These are phyloP conservation scores for Austrofundulus limnaeus DNA, from an alignment of 2,113 vertebrate species.

Conservation along the genomic window DNA sequence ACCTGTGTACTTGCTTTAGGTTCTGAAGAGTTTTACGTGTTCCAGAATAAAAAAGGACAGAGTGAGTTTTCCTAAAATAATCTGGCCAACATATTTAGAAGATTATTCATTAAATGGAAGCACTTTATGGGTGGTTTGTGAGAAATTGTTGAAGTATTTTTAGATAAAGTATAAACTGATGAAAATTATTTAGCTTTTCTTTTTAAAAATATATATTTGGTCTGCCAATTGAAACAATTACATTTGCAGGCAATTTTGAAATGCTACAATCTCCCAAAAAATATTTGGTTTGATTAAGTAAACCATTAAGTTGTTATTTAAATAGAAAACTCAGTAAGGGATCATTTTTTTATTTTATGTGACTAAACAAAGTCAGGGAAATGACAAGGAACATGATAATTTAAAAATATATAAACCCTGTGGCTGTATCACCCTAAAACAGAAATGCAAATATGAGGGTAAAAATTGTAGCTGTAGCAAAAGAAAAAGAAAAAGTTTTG, in stretches of 20 bases:
- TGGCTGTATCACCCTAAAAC: conserved; percentile 10
- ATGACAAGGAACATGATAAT: not conserved
- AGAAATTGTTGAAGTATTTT: conserved; percentile 54
- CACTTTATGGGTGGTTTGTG: conserved; percentile 70
- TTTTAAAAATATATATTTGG: conserved; percentile 33
- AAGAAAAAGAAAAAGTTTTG: not conserved
- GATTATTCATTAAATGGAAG: conserved; percentile 60
- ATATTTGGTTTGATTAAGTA: conserved; percentile 9
- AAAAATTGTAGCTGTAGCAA: not conserved
- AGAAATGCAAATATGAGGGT: not conserved
- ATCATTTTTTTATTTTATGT: not conserved
- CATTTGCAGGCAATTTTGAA: conserved; percentile 35
- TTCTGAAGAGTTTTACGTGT: conserved; percentile 58
- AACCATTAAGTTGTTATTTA: conserved; percentile 10
- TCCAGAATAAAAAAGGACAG: conserved; percentile 41
- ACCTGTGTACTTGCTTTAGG: conserved; percentile 72
- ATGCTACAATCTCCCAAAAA: conserved; percentile 17
- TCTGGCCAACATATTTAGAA: conserved; percentile 48
- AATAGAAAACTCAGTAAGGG: not conserved
- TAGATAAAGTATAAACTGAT: conserved; percentile 43
- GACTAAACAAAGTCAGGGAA: conserved; percentile 10
- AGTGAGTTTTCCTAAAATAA: conserved; percentile 34
- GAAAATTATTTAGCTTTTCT: conserved; percentile 60
- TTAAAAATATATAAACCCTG: not conserved
- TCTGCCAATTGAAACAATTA: conserved; percentile 17